These are phyloP conservation scores for Pteropus rufus DNA, from an alignment of 2,797 vertebrate species.

Conservation along the genomic window DNA sequence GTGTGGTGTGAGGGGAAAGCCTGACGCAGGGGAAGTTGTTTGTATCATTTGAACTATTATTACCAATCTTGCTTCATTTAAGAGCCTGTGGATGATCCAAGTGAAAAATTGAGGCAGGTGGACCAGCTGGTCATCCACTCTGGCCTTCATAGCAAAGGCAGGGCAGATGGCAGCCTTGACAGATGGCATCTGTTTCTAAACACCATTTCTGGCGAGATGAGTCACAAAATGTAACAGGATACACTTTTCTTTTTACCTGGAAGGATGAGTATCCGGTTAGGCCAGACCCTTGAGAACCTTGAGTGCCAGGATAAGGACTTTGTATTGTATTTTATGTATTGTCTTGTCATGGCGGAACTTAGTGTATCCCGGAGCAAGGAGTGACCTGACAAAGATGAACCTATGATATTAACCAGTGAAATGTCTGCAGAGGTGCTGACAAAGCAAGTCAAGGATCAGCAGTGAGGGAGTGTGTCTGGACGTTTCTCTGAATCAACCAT, in stretches of 20 bases:
- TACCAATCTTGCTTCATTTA: not conserved
- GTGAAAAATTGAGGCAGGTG: not conserved
- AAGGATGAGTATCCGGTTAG: not conserved
- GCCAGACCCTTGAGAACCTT: not conserved
- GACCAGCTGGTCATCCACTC: not conserved
- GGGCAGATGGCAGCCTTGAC: constrained; percentile 49
- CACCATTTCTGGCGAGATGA: constrained; percentile 33
- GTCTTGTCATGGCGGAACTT: not conserved
- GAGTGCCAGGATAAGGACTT: not conserved
- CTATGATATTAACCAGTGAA: not conserved
- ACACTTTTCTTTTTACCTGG: constrained; percentile 18
- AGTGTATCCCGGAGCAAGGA: not conserved
- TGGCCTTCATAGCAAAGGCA: not conserved
- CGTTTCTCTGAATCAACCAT: not conserved
- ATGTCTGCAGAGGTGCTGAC: not conserved
- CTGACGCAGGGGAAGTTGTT: not conserved
- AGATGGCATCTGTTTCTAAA: constrained; percentile 66
- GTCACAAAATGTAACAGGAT: not conserved
- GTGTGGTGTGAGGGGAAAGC: not conserved
- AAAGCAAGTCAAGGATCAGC: not conserved
- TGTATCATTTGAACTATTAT: not conserved
- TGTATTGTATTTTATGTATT: not conserved
- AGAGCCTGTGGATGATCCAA: not conserved
- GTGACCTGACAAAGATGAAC: not conserved
- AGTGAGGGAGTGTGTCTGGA: rapidly evolving